Base-by-base conservation (phyloP, 2,888 invertebrate genomes). In the Pammene aurita region DNA sequence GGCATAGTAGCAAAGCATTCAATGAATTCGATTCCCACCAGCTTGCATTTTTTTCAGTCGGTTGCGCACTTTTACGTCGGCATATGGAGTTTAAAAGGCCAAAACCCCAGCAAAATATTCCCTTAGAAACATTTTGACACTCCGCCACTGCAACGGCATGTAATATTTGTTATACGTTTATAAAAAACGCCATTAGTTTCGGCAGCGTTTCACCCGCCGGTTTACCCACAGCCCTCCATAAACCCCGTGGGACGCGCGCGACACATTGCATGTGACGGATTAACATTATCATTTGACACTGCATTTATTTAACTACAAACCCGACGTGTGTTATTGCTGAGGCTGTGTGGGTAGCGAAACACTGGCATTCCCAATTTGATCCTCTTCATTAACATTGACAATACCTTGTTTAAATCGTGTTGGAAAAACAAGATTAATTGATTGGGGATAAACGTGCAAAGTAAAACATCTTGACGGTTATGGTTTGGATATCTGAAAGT, bases 251-350 rank as follows among this genome's bases (percentile, higher is more conserved):
- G 92, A 92, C 80, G 75, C 73, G 73, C 74, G 79, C 79, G 82
- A 80, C 88, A 82, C 89, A 83, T 85, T 84, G 88, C 89, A 87
- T 85, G 86, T 86, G 90, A 89, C 87, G 91, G 91, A 90, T 92
- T 88, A 90, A 85, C 89, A 90, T 91, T 90, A 91, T 89, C 89
- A 90, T 91, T 91, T 91, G 91, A 91, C 90, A 89, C 89, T 90
- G 88, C 88, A 89, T 91, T 91, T 90, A 91, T 92, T 91, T 89
- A 88, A 85, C 86, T 81, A 79, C 74, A 76, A 72, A 55, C 68
- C 74, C 70, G 68, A 75, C 78, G 75, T 70, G 72, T 66, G 68
- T 67, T 64, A 56, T 44, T 73, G 75, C 73, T 73, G 63, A 67
- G 76, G 71, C 73, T 74, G 74, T 74, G 74, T 52, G 62, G 38